Base-by-base conservation (phyloP, 2,797 vertebrate genomes). In the Spheniscus humboldti region DNA sequence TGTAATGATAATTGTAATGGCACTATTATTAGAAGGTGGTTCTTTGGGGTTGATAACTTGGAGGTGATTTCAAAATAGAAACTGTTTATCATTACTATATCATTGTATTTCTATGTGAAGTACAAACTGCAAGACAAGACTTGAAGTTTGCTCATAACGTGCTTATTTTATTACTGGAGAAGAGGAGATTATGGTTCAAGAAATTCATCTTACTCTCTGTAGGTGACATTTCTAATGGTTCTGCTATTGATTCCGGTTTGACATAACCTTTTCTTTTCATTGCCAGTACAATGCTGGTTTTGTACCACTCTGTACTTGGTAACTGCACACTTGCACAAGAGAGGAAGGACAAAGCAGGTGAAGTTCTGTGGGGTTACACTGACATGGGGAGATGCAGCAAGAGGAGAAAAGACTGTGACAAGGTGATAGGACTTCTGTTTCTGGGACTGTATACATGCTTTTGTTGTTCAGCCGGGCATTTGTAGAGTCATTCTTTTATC, bases 121-220 rank as follows among this genome's bases (percentile, higher is more conserved):
- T 68, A 50, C n/a, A 88, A 48, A 78, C 22, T 92, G 27, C 39
- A 94, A 69, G 72, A 50, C n/a, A 83, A 88, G 64, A 41, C n/a
- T 37, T 92, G 30, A 89, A 76, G 28, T 86, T 81, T 94, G 50
- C 33, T 88, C 45, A 37, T 64, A 88, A 53, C 0, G 0, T 67
- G n/a, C 28, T 90, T 78, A 53, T 91, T 91, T 90, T 92, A 52
- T 94, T 90, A 50, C 24, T 55, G 33, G n/a, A 48, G 59, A 85
- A 75, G 62, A 41, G 53, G 68, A 75, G 18, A 84, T 74, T 75
- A 64, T 19, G 57, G 50, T 77, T 91, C 56, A 95, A 68, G 57
- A 95, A 94, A 96, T 92, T 94, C 30, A 94, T 91, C 52, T 94
- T 95, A 45, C 39, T 86, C 53, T 86, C 73, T 94, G 53, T 37